These are phyloP conservation scores for Cyprinus carpio DNA, from an alignment of 2,113 vertebrate genomes.

Conservation along the genomic window DNA sequence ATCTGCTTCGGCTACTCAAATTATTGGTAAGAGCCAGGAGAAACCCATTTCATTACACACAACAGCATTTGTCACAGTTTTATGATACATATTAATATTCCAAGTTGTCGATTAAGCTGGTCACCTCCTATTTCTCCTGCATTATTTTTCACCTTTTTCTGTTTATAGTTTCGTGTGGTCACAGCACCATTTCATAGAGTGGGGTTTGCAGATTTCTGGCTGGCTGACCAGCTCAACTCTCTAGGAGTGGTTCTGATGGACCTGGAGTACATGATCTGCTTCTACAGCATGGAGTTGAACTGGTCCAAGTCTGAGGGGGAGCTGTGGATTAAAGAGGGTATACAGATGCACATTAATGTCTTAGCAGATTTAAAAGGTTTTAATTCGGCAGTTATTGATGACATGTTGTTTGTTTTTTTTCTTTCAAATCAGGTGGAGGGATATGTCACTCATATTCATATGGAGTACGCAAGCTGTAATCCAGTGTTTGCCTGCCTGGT, in stretches of 20 bases:
- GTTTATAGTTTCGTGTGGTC: slow-evolving; percentile 89
- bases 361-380: neutral
- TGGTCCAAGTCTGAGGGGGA: slow-evolving; percentile 81
- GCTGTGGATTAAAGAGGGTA: slow-evolving; percentile 57
- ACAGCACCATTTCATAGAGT: slow-evolving; percentile 97
- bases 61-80: neutral
- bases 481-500: slow-evolving; percentile 97
- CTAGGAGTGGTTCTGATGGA: slow-evolving; percentile 92
- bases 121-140: neutral
- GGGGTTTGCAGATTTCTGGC: slow-evolving; percentile 98
- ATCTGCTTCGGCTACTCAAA: slow-evolving; percentile 97
- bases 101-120: neutral
- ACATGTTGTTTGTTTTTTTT: neutral
- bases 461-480: slow-evolving; percentile 92
- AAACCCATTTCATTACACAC: neutral
- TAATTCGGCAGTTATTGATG: neutral
- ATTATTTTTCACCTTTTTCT: neutral
- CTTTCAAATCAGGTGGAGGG: slow-evolving; percentile 41
- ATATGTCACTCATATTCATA: slow-evolving; percentile 91
- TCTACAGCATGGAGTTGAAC: slow-evolving; percentile 93
- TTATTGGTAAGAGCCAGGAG: slow-evolving; percentile 81
- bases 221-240: slow-evolving; percentile 98
- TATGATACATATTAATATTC: neutral
- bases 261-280: slow-evolving; percentile 98
- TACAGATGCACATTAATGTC: neutral